Base-by-base conservation (phyloP, 1,140 invertebrate species). In the Colletes gigas region DNA sequence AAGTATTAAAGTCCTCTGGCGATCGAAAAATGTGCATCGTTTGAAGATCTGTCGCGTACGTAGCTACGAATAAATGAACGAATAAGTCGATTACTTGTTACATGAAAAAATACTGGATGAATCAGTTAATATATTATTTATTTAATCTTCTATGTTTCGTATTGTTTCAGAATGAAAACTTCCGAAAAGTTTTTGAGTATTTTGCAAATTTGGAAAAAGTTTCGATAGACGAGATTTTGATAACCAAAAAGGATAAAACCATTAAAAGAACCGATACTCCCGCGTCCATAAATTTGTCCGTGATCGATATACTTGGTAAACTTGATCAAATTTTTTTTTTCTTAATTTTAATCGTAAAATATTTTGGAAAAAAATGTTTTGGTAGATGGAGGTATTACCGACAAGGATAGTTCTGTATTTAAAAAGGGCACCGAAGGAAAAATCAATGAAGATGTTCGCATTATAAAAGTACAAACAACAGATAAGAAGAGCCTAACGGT, bases 271-370 rank as follows among this genome's bases (percentile, higher is more conserved):
- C 66, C 19, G 92, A 93, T 82, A 92, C 92, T 7, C 90, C 92
- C 65, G 78, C 83, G 8, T 91, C 89, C 1, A 82, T 93, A 30
- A 83, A 88, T 78, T 86, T 92, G 72, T 87, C 90, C 59, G 81
- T 93, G 19, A 84, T 93, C 83, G 92, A 93, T 79, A 89, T 93
- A 77, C 86, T 93, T 19, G 92, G 92, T 83, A 81, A 70, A 60
- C 52, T 30, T 17, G 10, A 77, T 10, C 12, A n/a, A 7, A 52
- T 39, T 57, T 55, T 81, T 52, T 6, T 21, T 52, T 65, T 83
- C 12, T 19, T 30, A n/a, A 30, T 57, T 71, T 72, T 39, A 57
- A 78, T 67, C 0, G 4, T 5, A 63, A 47, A 65, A 60, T 60
- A 52, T 60, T 21, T 41, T 14, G 62, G 59, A 57, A 19, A 19